These are phyloP conservation scores for Eupithecia vulgata DNA, from an alignment of 2,888 invertebrate species.

Conservation along the genomic window DNA sequence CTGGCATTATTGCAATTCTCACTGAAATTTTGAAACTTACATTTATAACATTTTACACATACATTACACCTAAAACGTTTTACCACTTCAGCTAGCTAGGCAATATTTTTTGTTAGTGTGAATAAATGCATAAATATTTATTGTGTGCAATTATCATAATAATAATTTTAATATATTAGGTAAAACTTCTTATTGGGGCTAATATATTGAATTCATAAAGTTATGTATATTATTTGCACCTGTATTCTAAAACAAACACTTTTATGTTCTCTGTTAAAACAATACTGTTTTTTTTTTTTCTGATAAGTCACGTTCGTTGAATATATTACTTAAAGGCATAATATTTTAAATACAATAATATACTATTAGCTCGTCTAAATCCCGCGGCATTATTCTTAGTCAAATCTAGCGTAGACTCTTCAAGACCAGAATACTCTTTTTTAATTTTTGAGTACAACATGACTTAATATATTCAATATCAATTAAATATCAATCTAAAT, in stretches of 20 bases:
- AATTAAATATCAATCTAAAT: neutral
- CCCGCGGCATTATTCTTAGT: neutral
- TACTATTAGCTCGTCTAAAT: neutral
- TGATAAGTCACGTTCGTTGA: neutral
- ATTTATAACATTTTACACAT: neutral
- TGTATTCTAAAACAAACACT: neutral
- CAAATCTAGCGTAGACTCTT: neutral
- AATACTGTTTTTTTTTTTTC: neutral
- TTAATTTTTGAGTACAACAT: neutral
- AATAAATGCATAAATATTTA: neutral
- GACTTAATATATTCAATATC: neutral
- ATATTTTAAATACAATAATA: neutral
- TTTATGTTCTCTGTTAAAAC: neutral
- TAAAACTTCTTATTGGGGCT: neutral
- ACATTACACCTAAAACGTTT: slow-evolving; percentile 4
- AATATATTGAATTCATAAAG: neutral
- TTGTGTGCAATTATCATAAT: neutral
- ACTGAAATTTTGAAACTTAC: slow-evolving; percentile 54
- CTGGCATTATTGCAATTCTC: slow-evolving; percentile 77
- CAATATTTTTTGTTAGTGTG: neutral
- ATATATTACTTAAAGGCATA: neutral
- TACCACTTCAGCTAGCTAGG: neutral
- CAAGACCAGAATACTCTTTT: neutral
- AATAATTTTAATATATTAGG: no score
- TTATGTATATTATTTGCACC: neutral